phyloP scores from a whole-genome alignment of 2,113 vertebrate genomes.

The Cisticola juncidis region DNA sequence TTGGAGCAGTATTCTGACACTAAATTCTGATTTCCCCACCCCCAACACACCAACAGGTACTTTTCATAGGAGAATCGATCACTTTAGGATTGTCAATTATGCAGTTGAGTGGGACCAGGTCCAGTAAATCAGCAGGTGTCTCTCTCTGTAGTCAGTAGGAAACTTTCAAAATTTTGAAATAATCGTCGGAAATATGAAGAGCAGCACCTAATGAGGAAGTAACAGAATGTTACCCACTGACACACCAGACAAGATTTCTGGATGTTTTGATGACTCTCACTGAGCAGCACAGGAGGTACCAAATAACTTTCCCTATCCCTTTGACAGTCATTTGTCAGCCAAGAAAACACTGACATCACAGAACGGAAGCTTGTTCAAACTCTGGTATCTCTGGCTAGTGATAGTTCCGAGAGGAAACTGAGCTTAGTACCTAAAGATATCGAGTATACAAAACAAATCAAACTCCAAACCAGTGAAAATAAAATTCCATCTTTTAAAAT shows the following conservation, averaged over 20 bases:
- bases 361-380: not conserved
- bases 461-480: not conserved
- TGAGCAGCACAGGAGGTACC: not conserved
- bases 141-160: not conserved
- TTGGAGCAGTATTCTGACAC: not conserved
- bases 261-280: not conserved
- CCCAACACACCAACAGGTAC: too few species aligned
- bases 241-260: not conserved
- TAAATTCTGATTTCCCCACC: not conserved
- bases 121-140: not conserved
- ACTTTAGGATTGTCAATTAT: not conserved
- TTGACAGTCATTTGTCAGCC: not conserved
- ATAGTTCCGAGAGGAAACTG: not conserved
- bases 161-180: not conserved
- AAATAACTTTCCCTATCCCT: not conserved
- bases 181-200: not conserved
- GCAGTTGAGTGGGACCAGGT: not conserved
- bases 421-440: not conserved
- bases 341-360: not conserved
- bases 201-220: not conserved
- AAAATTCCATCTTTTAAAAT: not conserved
- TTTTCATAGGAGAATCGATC: not conserved
- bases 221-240: rapidly evolving
- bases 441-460: not conserved
- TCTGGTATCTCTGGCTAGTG: not conserved